A percentile compares a stretch with the other conserved stretches of the same genome.
phyloP scores from a whole-genome alignment of 2,113 vertebrate species.

The Paracanthobrama guichenoti region DNA sequence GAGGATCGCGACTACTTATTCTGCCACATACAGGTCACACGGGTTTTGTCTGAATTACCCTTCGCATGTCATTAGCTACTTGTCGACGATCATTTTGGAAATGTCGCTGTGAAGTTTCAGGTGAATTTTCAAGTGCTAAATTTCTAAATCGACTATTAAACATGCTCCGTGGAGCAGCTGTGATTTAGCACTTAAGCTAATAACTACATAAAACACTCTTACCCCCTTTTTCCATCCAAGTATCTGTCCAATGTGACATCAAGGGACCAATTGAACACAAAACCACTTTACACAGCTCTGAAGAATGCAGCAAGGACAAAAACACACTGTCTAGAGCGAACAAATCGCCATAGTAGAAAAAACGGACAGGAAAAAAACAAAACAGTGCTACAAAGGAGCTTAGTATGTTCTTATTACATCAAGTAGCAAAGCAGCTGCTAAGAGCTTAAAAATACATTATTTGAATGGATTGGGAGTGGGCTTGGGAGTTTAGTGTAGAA shows the following conservation, averaged over 20 bases:
- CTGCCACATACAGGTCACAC: slow-evolving; percentile 3
- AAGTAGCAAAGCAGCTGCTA: slow-evolving; percentile 64
- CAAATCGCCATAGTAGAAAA: slow-evolving; percentile 73
- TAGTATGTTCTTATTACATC: slow-evolving; percentile 70
- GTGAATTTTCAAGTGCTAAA: slow-evolving; percentile 18
- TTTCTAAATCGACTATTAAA: slow-evolving; percentile 44
- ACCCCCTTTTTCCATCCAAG: slow-evolving; percentile 47
- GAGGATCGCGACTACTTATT: slow-evolving; percentile 1
- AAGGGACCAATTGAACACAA: slow-evolving; percentile 75
- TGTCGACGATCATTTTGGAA: slow-evolving; percentile 41
- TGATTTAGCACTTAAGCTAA: slow-evolving; percentile 51
- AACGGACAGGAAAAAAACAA: slow-evolving; percentile 59
- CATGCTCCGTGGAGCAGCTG: slow-evolving; percentile 34
- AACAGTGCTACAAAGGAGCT: slow-evolving; percentile 68
- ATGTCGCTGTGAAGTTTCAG: slow-evolving; percentile 33
- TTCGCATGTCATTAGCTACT: slow-evolving; percentile 28
- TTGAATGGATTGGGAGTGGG: slow-evolving; percentile 69
- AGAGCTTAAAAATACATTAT: slow-evolving; percentile 67
- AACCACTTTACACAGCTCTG: slow-evolving; percentile 73
- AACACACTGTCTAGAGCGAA: slow-evolving; percentile 67
- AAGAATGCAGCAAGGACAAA: slow-evolving; percentile 60
- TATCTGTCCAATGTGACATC: slow-evolving; percentile 53
- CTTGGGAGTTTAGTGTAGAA: slow-evolving; percentile 76
- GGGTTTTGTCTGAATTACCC: slow-evolving; percentile 26
- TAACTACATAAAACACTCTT: slow-evolving; percentile 46